A percentile compares a stretch with the other conserved stretches of the same genome.
phyloP scores from a whole-genome alignment of 2,888 invertebrate species.

The Drosophila mulleri region DNA sequence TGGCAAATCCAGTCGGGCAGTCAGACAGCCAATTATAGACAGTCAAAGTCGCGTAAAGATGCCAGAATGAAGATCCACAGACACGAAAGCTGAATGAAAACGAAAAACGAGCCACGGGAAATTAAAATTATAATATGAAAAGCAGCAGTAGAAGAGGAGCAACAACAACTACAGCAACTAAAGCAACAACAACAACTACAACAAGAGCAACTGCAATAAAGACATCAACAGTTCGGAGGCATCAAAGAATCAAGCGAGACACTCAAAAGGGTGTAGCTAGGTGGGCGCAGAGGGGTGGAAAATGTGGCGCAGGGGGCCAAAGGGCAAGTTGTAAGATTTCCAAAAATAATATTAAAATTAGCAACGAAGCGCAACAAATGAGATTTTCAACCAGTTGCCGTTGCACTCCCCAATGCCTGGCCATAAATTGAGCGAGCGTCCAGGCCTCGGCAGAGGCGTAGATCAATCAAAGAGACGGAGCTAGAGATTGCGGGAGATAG shows the following conservation, averaged over 20 bases:
- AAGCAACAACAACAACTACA: constrained; percentile 13
- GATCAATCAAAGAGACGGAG: constrained; percentile 48
- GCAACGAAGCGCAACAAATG: constrained; percentile 80
- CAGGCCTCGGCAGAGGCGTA: constrained; percentile 48
- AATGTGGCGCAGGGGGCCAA: constrained; percentile 18
- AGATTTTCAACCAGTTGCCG: constrained; percentile 54
- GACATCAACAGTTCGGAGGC: constrained; percentile 78
- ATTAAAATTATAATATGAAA: constrained; percentile 72
- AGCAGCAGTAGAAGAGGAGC: constrained; percentile 15
- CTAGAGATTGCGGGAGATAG: not conserved
- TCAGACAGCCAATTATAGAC: constrained; percentile 76
- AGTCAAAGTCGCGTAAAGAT: constrained; percentile 75
- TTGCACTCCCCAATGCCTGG: constrained; percentile 22
- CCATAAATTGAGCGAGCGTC: constrained; percentile 45
- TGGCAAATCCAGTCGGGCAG: constrained; percentile 53
- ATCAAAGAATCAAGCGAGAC: constrained; percentile 54
- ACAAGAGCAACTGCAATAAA: constrained; percentile 67
- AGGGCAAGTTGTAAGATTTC: constrained; percentile 73
- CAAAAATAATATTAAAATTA: constrained; percentile 81
- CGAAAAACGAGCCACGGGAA: constrained; percentile 33
- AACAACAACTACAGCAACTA: constrained; percentile 10
- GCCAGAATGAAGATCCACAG: constrained; percentile 62
- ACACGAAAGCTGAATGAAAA: constrained; percentile 64
- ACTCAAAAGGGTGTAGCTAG: constrained; percentile 5
- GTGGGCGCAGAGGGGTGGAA: constrained; percentile 9